Base-by-base conservation (phyloP, 2,888 invertebrate species). In the Scaptomyza caliginosa region DNA sequence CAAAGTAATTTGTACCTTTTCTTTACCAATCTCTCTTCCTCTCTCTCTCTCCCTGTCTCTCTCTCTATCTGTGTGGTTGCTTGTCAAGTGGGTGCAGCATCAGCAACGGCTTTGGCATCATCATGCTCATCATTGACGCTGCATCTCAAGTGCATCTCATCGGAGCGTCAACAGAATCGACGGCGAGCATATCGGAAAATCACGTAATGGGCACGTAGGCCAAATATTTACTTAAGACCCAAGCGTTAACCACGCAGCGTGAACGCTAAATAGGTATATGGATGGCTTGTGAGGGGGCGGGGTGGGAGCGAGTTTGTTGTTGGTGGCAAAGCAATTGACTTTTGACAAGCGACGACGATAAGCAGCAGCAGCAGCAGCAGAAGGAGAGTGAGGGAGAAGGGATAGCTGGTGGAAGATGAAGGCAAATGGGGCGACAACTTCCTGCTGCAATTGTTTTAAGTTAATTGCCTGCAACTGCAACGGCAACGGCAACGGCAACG, bases 131-230 rank as follows among this genome's bases (percentile, higher is more conserved):
- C 70, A 56, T 52, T 46, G 58, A 48, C 42, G 60, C 70, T 63
- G 70, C 74, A 65, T 48, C 63, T 72, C 65, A 68, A 72, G 74
- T 68, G 74, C 64, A 71, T 28, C 34, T 34, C 65, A n/a, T n/a
- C n/a, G n/a, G n/a, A 55, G 67, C 60, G 40, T 45, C 52, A 36
- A 42, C 70, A 50, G 50, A 45, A 57, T 52, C 70, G 69, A 72
- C n/a, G 63, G 72, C 59, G 76, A 80, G 82, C 16, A 34, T 84
- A 80, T 80, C 73, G 79, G 86, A 67, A 83, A 82, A 82, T 85
- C 86, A 79, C 80, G 80, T 82, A 82, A 82, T 82, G 75, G 82
- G 86, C 82, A 82, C 82, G 82, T 86, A 83, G 74, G 56, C 86
- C 84, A 80, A 82, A 82, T 82, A 80, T 80, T 80, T 80, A 84